A percentile compares a stretch with the other conserved stretches of the same genome.
Conservation (phyloP, 2,888 invertebrate species). For the Steromphala cineraria region DNA sequence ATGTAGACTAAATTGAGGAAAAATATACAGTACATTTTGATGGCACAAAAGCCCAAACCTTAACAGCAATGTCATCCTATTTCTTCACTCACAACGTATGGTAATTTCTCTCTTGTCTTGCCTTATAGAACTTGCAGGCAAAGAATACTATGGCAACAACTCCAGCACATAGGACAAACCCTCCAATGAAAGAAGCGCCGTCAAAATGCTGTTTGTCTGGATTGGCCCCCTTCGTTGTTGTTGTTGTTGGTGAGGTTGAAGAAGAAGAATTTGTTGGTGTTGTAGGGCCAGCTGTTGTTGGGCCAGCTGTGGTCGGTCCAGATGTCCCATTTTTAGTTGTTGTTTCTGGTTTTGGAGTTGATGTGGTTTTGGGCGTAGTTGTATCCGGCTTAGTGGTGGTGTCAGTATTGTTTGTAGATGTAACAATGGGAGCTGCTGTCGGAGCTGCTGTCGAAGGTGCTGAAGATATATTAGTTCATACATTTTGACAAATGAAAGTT, state of each 20-base stretch:
- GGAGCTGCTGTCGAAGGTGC: not conserved
- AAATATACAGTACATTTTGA: too few relatives aligned
- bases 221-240: not conserved
- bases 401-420: not conserved
- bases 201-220: constrained; percentile 64
- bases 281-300: not conserved
- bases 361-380: not conserved
- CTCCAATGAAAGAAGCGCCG: constrained; percentile 79
- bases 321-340: too few relatives aligned
- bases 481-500: too few relatives aligned
- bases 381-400: not conserved
- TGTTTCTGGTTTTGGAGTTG: too few relatives aligned
- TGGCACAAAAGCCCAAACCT: too few relatives aligned
- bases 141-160: constrained; percentile 87
- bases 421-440: not conserved
- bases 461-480: too few relatives aligned
- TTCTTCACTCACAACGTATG: constrained; percentile 83
- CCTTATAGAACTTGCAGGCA: constrained; percentile 91
- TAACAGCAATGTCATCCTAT: too few relatives aligned
- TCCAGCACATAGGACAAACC: constrained; percentile 88
- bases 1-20: too few relatives aligned
- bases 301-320: not conserved
- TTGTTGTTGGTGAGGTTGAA: not conserved
- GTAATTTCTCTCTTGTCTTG: constrained; percentile 89
- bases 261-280: not conserved